Evolutionary conservation across 2,113 vertebrate genomes (phyloP).

Genomic region (Gymnobelideus leadbeateri): DNA sequence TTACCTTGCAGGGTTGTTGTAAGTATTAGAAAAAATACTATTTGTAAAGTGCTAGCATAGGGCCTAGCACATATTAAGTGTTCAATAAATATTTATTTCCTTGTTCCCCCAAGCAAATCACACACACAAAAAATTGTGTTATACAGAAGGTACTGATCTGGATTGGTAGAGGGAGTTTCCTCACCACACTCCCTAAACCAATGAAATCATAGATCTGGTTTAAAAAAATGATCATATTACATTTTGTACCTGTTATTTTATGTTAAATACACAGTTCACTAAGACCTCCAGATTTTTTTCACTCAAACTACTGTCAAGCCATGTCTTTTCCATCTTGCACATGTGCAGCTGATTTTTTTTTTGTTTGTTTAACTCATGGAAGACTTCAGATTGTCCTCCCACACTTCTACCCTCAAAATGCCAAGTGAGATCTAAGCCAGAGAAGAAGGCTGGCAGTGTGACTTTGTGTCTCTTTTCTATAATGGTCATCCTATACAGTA

Average conservation of each 20-base stretch:
- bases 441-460: not conserved
- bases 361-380: not conserved
- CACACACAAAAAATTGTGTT: not conserved
- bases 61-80: not conserved
- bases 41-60: not conserved
- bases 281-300: not conserved
- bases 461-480: not conserved
- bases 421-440: not conserved
- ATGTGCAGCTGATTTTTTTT: not conserved
- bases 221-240: too few species aligned
- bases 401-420: not conserved
- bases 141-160: not conserved
- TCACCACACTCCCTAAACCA: not conserved
- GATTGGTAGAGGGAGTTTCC: not conserved
- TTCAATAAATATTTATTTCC: not conserved
- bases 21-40: not conserved
- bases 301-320: not conserved
- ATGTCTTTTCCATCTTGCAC: not conserved
- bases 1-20: too few species aligned
- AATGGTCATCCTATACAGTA: not conserved
- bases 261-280: not conserved
- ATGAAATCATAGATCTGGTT: not conserved
- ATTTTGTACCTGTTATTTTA: not conserved
- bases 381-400: not conserved
- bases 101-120: not conserved